These are phyloP conservation scores for Carlito syrichta DNA, from an alignment of 2,113 vertebrate species.

Conservation along the genomic window DNA sequence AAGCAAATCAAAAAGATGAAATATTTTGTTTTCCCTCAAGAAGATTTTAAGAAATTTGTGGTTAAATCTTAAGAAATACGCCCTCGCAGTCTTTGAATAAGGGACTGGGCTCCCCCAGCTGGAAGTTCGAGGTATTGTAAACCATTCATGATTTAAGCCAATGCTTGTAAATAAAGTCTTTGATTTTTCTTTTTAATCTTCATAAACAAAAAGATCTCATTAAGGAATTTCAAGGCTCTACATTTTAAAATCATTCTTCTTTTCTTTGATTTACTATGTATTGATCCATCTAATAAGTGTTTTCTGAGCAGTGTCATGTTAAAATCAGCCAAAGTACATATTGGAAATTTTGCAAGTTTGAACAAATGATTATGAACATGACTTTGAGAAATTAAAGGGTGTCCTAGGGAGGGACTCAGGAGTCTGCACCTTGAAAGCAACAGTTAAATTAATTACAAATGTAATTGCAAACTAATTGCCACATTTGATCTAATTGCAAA, in stretches of 20 bases:
- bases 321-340: neutral
- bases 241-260: neutral
- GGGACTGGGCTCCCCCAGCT: constrained; percentile 65
- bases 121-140: constrained; percentile 35
- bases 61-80: neutral
- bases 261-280: neutral
- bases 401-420: neutral
- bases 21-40: constrained; percentile 2
- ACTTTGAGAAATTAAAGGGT: constrained; percentile 30
- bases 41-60: constrained; percentile 30
- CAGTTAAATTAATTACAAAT: constrained; percentile 6
- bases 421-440: neutral
- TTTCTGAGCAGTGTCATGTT: neutral
- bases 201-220: constrained; percentile 10
- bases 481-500: constrained; percentile 46
- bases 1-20: constrained; percentile 38
- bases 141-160: neutral
- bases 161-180: neutral
- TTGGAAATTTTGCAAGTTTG: neutral
- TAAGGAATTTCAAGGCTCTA: neutral
- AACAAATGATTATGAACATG: neutral
- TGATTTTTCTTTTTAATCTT: neutral
- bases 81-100: constrained; percentile 39
- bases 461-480: constrained; percentile 32
- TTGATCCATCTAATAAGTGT: neutral